Base-by-base conservation (phyloP, 2,113 vertebrate species). In the Gnathochromis pfefferi region DNA sequence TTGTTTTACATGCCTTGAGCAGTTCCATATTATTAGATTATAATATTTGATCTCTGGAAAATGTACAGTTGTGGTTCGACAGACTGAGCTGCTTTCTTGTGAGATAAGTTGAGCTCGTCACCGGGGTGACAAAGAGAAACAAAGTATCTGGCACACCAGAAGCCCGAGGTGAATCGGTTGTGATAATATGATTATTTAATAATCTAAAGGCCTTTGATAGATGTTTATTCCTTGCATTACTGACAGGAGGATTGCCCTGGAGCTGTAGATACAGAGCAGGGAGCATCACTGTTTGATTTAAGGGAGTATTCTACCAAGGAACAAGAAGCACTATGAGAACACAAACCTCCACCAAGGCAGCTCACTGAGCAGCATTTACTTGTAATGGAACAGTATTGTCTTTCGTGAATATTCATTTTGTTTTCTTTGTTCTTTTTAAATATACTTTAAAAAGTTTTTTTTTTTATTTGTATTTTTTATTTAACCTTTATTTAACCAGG, bases 101-200 rank as follows among this genome's bases (percentile, higher is more conserved):
- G 47, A 7, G 26, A 21, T 16, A 8, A 65, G 53, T 55, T 33
- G 51, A 5, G 8, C 9, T 45, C 17, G 51, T 90, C 83, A 53
- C 81, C 81, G 57, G 5, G 63, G 21, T 60, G 83, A 87, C 23
- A 33, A 70, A 6, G 19, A 80, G 33, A 82, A 53, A 75, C 47
- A 82, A 75, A 31, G 65, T 81, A 17, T n/a, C 35, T 49, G 42
- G 42, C 10, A 38, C 51, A 85, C 7, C 85, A 82, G 80, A 45
- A 13, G 42, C 84, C 78, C 55, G 65, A 28, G 7, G 21, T 53
- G 10, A 88, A 63, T 85, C 4, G 26, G 68, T 26, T 83, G 19
- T 21, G 9, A 53, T 91, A 91, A 91, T 81, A 11, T 81, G 17
- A 89, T 94, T 42, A 82, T 87, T 86, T 75, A 4, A 80, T 83